Percentiles rank a stretch among this genome's conserved stretches.
phyloP scores from a whole-genome alignment of 1,140 invertebrate species.

The Batillaria attramentaria region DNA sequence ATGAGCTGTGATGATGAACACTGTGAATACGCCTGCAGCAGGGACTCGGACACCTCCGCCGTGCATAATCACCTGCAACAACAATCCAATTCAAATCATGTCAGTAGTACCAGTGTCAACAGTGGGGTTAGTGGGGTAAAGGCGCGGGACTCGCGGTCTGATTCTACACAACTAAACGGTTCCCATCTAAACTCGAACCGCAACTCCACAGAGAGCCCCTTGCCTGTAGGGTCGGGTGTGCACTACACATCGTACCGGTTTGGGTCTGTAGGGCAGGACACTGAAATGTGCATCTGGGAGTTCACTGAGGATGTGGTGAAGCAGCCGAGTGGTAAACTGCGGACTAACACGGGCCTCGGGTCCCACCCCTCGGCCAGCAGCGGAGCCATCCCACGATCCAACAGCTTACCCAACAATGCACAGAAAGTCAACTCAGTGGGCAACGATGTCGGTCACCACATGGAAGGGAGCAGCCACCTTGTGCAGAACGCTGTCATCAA shows the following conservation, averaged over 20 bases:
- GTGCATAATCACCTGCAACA: constrained; percentile 56
- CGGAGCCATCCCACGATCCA: constrained; percentile 56
- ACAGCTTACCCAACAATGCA: constrained; percentile 54
- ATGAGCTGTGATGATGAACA: constrained; percentile 67
- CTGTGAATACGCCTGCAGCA: constrained; percentile 54
- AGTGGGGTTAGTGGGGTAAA: constrained; percentile 9
- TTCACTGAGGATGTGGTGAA: constrained; percentile 94
- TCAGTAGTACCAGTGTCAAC: constrained; percentile 17
- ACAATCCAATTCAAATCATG: constrained; percentile 25
- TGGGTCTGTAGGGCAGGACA: constrained; percentile 98
- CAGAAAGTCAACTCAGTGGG: constrained; percentile 62
- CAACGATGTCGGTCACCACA: constrained; percentile 53
- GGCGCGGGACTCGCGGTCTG: constrained; percentile 4
- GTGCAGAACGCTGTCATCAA: constrained; percentile 65
- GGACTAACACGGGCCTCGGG: constrained; percentile 46
- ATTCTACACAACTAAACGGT: constrained; percentile 43
- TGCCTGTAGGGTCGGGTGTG: constrained; percentile 14
- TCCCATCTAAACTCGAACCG: constrained; percentile 40
- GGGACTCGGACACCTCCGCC: constrained; percentile 18
- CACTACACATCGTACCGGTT: constrained; percentile 80
- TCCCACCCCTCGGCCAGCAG: not conserved
- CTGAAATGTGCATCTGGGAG: constrained; percentile 98
- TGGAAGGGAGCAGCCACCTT: constrained; percentile 60
- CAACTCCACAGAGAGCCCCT: constrained; percentile 40
- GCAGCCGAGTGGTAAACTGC: constrained; percentile 69